Conservation (phyloP, 2,797 vertebrate species). For the Anguilla obscura region DNA sequence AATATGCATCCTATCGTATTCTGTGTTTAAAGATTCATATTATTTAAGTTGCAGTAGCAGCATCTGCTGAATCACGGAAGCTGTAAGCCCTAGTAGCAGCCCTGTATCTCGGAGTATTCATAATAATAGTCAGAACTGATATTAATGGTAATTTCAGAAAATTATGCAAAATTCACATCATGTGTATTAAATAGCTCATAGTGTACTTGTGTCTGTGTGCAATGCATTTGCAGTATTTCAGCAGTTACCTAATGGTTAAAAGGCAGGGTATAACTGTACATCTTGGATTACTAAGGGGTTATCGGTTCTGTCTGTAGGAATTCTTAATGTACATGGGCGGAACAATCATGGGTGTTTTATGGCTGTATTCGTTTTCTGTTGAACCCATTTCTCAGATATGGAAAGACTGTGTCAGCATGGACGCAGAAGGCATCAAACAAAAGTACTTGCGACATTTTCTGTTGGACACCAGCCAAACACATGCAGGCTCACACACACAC, state of each 20-base stretch:
- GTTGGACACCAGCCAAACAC: conserved; percentile 5
- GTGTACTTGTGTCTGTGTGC: no score
- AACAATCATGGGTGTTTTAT: neutral
- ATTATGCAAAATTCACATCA: neutral
- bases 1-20: neutral
- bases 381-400: conserved; percentile 14
- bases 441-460: conserved; percentile 19
- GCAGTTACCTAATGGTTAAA: neutral
- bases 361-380: neutral
- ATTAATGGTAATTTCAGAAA: neutral
- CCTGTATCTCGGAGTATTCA: neutral
- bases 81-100: neutral
- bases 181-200: neutral
- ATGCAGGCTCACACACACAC: neutral
- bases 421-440: conserved; percentile 26
- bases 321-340: conserved; percentile 16
- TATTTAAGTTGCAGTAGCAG: neutral
- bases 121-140: neutral
- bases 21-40: neutral
- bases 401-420: conserved; percentile 4
- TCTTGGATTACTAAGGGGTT: conserved; percentile 1
- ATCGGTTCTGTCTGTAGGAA: conserved; percentile 13
- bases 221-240: neutral
- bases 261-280: neutral
- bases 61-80: neutral